Base-by-base conservation (phyloP, 2,888 invertebrate genomes). In the Tanaodytes sp. region DNA sequence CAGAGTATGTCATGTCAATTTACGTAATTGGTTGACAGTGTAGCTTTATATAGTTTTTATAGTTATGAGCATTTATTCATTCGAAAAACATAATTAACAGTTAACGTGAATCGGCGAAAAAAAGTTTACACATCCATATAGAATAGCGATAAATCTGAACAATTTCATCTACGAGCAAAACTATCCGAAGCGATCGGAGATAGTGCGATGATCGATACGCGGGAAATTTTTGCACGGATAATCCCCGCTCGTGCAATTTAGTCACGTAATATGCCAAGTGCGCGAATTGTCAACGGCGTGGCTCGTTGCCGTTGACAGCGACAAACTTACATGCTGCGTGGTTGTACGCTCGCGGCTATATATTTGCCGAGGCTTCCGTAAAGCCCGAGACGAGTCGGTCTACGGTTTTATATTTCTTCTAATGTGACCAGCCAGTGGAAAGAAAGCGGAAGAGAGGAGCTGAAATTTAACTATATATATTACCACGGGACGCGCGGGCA, bases 301-400 rank as follows among this genome's bases (percentile, higher is more conserved):
- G 62, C 57, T 46, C 42, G 65, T 48, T 54, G 57, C 45, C 52
- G 71, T 63, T 72, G 74, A 74, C 72, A 72, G 59, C 71, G 65
- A 68, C 66, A 71, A 71, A 74, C 63, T 72, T 72, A 72, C 72
- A 72, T 57, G 68, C 58, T 63, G 71, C 48, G 63, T 55, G 43
- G 71, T 66, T 66, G 49, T 49, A 49, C 55, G 64, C 49, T 51
- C 68, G 49, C 46, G 40, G 59, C 58, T 49, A 68, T 72, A 72
- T 74, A 71, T 72, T 71, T 67, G 71, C 70, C 64, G 62, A 61
- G 71, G 73, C 71, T 71, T 66, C 71, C 66, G 71, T 66, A 66
- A 71, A 66, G 63, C 62, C 63, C 57, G 37, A 37, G 55, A 57
- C 66, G 58, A 62, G 55, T 55, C 37, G 55, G 66, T 52, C 16